phyloP scores from a whole-genome alignment of 2,797 vertebrate genomes.

The Tenualosa ilisha region DNA sequence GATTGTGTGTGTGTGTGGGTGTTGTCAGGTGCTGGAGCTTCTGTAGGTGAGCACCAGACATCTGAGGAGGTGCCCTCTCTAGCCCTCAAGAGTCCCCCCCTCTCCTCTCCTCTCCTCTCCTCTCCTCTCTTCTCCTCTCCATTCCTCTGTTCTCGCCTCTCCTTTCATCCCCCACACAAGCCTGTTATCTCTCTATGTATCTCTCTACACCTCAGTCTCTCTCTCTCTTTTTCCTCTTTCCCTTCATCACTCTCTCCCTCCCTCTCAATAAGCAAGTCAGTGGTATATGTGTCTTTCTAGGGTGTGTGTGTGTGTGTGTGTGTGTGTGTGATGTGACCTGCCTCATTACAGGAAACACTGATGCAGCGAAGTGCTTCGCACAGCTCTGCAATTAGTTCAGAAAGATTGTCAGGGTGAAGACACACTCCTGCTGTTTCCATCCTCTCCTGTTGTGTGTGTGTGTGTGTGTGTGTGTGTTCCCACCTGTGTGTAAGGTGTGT shows the following conservation, averaged over 20 bases:
- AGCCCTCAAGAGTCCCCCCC: slow-evolving; percentile 2
- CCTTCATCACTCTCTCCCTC: not conserved
- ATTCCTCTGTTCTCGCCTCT: not conserved
- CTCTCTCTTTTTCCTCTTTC: not conserved
- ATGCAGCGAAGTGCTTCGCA: slow-evolving; percentile 63
- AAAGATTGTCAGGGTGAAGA: slow-evolving; percentile 49
- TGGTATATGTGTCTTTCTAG: slow-evolving; percentile 3
- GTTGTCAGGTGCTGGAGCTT: not conserved
- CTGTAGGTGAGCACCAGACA: not conserved
- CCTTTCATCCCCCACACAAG: slow-evolving; percentile 52
- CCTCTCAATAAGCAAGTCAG: slow-evolving; percentile 27
- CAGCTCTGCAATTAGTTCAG: slow-evolving; percentile 70
- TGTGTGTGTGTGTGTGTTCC: not conserved
- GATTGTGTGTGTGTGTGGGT: not conserved
- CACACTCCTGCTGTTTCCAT: slow-evolving; percentile 10
- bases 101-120: not conserved
- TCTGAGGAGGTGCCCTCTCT: not conserved
- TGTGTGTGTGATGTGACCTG: slow-evolving; percentile 9
- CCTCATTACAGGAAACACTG: slow-evolving; percentile 67
- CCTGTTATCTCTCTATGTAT: slow-evolving; percentile 46
- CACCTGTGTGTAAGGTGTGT: not conserved
- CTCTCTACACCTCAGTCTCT: not conserved
- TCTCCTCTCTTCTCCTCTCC: not conserved
- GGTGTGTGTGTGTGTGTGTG: not conserved
- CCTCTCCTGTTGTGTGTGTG: slow-evolving; percentile 9